A percentile compares a stretch with the other conserved stretches of the same genome.
These are phyloP conservation scores for Mamestra configurata DNA, from an alignment of 1,140 invertebrate species.

Conservation along the genomic window DNA sequence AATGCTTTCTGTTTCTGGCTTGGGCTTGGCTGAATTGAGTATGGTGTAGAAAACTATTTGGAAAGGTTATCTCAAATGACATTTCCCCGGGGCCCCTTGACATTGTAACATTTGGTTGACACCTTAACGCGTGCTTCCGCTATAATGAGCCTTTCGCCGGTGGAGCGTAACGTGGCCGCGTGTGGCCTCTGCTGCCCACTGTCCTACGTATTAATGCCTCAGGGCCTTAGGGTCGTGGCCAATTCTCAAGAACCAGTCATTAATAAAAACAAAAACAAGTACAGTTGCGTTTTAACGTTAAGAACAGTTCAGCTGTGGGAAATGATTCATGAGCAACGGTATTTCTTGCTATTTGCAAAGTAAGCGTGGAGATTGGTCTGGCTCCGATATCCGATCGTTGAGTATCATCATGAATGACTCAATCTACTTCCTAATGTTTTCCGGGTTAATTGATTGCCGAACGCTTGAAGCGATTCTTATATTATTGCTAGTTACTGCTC, in stretches of 20 bases:
- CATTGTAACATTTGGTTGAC: slow-evolving; percentile 2
- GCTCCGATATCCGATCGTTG: not conserved
- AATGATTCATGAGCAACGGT: not conserved
- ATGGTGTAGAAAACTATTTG: not conserved
- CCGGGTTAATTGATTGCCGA: too few species aligned
- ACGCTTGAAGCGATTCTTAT: not conserved
- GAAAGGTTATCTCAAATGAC: slow-evolving; percentile 1
- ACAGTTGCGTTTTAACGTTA: not conserved
- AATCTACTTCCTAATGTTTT: not conserved
- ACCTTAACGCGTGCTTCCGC: slow-evolving; percentile 30
- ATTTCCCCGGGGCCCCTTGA: not conserved
- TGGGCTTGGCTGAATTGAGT: not conserved
- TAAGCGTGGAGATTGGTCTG: not conserved
- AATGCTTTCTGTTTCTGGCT: not conserved
- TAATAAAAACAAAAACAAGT: not conserved
- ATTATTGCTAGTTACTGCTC: not conserved
- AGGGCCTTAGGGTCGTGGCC: too few species aligned
- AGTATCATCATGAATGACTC: not conserved
- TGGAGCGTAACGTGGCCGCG: slow-evolving; percentile 6
- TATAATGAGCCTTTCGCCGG: slow-evolving; percentile 20
- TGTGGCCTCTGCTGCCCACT: not conserved
- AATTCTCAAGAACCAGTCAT: not conserved
- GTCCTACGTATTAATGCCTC: not conserved
- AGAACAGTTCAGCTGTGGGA: not conserved
- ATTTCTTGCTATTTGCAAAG: not conserved